Evolutionary conservation across 1,140 invertebrate genomes (phyloP).

Genomic region (Drosophila gunungcola): DNA sequence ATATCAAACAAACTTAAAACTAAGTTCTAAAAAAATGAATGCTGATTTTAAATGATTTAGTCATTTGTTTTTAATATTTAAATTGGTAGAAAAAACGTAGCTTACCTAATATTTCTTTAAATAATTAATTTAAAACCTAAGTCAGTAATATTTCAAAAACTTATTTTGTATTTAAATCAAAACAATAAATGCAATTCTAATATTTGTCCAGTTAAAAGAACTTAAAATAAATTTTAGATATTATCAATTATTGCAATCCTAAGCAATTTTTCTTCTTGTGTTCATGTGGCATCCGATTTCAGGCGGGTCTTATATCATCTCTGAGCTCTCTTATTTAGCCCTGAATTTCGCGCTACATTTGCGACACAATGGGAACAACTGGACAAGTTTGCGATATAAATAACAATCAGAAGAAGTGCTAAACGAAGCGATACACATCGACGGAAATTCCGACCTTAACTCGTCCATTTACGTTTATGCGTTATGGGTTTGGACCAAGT

Average conservation of each 20-base stretch:
- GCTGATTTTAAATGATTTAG: no score
- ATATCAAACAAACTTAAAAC: no score
- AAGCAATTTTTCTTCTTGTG: conserved; percentile 1
- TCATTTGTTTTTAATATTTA: no score
- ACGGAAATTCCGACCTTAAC: conserved; percentile 19
- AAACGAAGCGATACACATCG: conserved; percentile 45
- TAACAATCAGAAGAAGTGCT: conserved; percentile 53
- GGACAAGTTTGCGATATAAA: conserved; percentile 44
- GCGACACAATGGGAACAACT: conserved; percentile 57
- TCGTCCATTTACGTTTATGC: conserved; percentile 5
- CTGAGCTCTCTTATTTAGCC: conserved; percentile 30
- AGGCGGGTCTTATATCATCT: conserved; percentile 55
- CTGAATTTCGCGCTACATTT: conserved; percentile 57
- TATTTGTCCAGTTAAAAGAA: no score
- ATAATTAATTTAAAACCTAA: no score
- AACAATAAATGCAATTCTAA: no score
- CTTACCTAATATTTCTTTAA: no score
- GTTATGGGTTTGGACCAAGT: conserved; percentile 9
- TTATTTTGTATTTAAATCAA: no score
- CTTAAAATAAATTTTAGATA: no score
- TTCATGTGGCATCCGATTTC: conserved; percentile 26
- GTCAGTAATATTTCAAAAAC: no score
- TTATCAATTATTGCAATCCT: background rate
- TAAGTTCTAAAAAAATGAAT: no score
- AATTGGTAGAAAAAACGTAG: no score